Evolutionary conservation across 2,888 invertebrate genomes (phyloP), one percentile per base, ranked within the genome.

Genomic region (Caenorhabditis sp.): DNA sequence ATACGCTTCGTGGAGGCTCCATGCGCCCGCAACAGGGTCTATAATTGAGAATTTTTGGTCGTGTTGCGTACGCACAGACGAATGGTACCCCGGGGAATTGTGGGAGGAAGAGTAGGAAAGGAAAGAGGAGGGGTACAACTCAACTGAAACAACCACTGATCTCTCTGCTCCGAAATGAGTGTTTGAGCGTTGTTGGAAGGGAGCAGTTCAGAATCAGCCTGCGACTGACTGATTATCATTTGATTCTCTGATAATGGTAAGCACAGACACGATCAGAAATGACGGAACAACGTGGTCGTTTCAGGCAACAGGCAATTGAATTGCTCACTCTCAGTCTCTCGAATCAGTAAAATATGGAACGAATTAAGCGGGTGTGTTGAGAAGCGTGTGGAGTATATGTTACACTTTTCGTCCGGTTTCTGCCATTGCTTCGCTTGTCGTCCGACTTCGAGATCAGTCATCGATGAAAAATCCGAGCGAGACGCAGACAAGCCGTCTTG

Each of bases 31-130:
- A 9, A 35, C 22, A n/a, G 37, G 35, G 48, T 35, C 61, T 48
- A 61, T 61, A 61, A 61, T 61, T 61, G 61, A 61, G 61, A 48
- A 37, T 61, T 61, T 61, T 48, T 15, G 24, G 35, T 55, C 55
- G 55, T 41, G 41, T 37, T 39, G 37, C 27, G 27, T 15, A 27
- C 48, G 52, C 35, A 35, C 15, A 7, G 48, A 45, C 37, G 30
- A 65, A 66, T 66, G 48, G 66, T 66, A 20, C 56, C 48, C 66
- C 13, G 22, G 66, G 56, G 66, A 56, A 56, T 66, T 27, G 56
- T 37, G 66, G 65, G 65, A 62, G 62, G 32, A 61, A n/a, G n/a
- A n/a, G n/a, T n/a, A n/a, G n/a, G n/a, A n/a, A n/a, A n/a, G n/a
- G n/a, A n/a, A n/a, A n/a, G 43, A 46, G 45, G 41, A 56, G 45